These are phyloP conservation scores for Lepidurus couesii DNA, from an alignment of 1,140 invertebrate genomes.

Conservation along the genomic window DNA sequence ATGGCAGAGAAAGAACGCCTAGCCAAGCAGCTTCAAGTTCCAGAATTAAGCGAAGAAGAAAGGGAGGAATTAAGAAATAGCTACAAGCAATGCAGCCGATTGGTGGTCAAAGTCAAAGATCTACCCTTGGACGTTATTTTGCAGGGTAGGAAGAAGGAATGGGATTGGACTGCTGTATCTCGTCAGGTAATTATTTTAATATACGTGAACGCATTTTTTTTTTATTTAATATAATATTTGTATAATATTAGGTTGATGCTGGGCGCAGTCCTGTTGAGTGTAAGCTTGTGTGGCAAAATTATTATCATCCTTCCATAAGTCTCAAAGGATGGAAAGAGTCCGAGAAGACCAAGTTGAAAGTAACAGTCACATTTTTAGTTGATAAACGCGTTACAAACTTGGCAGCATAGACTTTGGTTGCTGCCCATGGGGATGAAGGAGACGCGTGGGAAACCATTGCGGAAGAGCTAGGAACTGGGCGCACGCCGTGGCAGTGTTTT, in stretches of 20 bases:
- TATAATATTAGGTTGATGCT: background rate
- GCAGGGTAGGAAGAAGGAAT: background rate
- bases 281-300: constrained; percentile 25
- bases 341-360: constrained; percentile 19
- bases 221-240: background rate
- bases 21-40: background rate
- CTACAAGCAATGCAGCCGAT: background rate
- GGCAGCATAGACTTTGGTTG: background rate
- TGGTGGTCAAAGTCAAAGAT: background rate
- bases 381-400: background rate
- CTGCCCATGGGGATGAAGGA: background rate
- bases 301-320: constrained; percentile 26
- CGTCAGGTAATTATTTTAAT: background rate
- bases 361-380: background rate
- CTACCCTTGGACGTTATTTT: background rate
- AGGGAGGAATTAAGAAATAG: background rate
- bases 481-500: constrained; percentile 27
- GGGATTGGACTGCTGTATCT: constrained; percentile 26
- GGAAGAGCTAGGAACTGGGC: constrained; percentile 16
- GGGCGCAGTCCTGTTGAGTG: constrained; percentile 15
- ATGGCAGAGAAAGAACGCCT: background rate
- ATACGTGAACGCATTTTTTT: background rate
- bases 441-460: constrained; percentile 28
- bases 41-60: constrained; percentile 4
- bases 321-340: background rate